Percentiles rank a stretch among this genome's conserved stretches.
phyloP scores from a whole-genome alignment of 2,113 vertebrate genomes.

The Indicator indicator region DNA sequence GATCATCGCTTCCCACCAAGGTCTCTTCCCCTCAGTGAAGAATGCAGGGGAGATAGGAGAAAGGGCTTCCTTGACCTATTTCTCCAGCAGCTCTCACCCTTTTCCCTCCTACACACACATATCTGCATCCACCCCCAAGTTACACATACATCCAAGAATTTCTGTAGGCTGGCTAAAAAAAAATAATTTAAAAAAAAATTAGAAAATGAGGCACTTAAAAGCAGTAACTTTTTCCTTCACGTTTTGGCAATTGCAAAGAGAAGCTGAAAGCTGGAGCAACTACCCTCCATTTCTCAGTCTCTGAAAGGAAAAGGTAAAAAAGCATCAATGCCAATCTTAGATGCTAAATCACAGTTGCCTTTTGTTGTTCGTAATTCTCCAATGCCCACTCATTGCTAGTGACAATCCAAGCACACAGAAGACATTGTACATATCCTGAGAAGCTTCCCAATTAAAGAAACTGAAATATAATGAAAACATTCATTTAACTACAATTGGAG shows the following conservation, averaged over 20 bases:
- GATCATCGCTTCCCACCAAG: background rate
- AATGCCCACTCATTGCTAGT: background rate
- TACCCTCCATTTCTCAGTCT: background rate
- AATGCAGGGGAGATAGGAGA: constrained; percentile 15
- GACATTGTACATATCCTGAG: background rate
- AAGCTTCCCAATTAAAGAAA: background rate
- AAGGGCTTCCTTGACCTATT: background rate
- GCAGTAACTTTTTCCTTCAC: background rate
- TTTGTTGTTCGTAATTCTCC: background rate
- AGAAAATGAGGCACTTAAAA: background rate
- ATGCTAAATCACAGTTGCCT: background rate
- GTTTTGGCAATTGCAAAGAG: background rate
- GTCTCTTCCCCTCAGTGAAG: background rate
- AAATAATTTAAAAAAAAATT: background rate
- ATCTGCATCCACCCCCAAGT: constrained; percentile 53
- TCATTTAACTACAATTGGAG: background rate
- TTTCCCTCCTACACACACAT: constrained; percentile 9
- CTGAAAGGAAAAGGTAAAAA: constrained; percentile 8
- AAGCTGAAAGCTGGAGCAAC: background rate
- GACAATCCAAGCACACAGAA: background rate
- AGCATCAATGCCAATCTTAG: background rate
- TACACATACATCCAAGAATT: constrained; percentile 49
- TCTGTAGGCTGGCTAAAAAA: background rate
- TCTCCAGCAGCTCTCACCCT: constrained; percentile 19
- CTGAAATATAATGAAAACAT: background rate